phyloP scores from a whole-genome alignment of 2,888 invertebrate genomes.

The Cecidostiba fungosa region DNA sequence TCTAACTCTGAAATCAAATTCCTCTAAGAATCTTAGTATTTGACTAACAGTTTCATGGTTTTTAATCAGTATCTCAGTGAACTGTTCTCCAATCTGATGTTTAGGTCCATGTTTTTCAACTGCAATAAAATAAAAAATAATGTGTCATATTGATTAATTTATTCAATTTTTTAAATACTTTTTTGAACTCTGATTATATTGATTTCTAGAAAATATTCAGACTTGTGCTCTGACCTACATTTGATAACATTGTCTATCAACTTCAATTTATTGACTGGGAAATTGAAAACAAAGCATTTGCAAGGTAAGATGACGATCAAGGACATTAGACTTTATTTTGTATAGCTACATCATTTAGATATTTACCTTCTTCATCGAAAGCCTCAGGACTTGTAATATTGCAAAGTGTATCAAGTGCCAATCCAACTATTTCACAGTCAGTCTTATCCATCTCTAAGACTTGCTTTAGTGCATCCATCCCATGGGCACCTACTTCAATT shows the following conservation, averaged over 20 bases:
- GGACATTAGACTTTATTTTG: neutral
- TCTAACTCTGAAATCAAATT: constrained; percentile 96
- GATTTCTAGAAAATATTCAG: neutral
- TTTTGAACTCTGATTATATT: no score
- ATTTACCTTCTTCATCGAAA: constrained; percentile 89
- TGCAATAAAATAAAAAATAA: constrained; percentile 60
- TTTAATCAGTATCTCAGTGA: constrained; percentile 98
- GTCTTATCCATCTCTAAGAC: constrained; percentile 93
- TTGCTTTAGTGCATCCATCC: constrained; percentile 90
- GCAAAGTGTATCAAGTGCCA: constrained; percentile 95
- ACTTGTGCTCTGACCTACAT: neutral
- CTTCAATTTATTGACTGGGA: neutral
- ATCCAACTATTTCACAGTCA: constrained; percentile 95
- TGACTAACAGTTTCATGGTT: constrained; percentile 91
- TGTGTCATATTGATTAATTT: neutral
- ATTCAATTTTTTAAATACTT: neutral
- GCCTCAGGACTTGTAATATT: constrained; percentile 92
- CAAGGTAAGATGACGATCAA: neutral
- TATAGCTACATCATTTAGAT: no score
- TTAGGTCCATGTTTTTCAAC: constrained; percentile 75
- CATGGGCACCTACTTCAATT: constrained; percentile 97
- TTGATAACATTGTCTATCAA: neutral
- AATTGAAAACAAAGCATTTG: neutral
- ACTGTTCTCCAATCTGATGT: constrained; percentile 92
- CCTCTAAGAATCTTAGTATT: constrained; percentile 92